These are phyloP conservation scores for Conomelus anceps DNA, from an alignment of 2,888 invertebrate species.

Conservation along the genomic window DNA sequence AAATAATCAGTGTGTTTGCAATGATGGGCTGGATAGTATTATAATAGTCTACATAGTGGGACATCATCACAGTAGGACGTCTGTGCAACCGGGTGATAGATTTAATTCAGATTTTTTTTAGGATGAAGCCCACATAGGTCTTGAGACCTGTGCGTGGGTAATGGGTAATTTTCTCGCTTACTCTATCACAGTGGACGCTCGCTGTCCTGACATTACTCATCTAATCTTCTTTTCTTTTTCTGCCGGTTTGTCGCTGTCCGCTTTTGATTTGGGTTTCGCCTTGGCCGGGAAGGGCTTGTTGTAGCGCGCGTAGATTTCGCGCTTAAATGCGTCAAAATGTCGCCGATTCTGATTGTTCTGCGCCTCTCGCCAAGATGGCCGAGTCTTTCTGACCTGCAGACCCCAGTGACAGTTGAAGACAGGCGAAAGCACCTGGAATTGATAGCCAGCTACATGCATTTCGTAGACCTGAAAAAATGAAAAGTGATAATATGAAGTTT, in stretches of 20 bases:
- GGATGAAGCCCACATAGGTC: too few species aligned
- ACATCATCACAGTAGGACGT: too few species aligned
- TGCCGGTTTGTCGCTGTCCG: background rate
- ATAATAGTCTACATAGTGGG: too few species aligned
- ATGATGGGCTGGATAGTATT: too few species aligned
- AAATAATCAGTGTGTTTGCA: too few species aligned
- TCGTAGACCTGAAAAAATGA: conserved; percentile 69
- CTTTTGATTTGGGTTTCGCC: background rate
- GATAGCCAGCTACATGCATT: conserved; percentile 83
- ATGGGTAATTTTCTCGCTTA: too few species aligned
- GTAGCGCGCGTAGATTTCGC: conserved; percentile 72
- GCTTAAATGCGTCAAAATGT: conserved; percentile 74
- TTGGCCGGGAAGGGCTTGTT: conserved; percentile 38
- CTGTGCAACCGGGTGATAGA: too few species aligned
- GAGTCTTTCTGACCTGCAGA: conserved; percentile 65
- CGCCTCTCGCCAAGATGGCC: conserved; percentile 79
- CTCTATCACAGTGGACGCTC: too few species aligned
- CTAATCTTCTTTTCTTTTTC: background rate
- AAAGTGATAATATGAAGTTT: background rate
- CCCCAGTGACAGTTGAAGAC: conserved; percentile 89
- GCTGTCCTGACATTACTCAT: background rate
- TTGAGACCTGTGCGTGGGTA: too few species aligned
- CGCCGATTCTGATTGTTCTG: conserved; percentile 77
- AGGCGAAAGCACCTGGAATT: conserved; percentile 79
- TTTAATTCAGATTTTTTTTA: too few species aligned